Base-by-base conservation (phyloP, 2,888 invertebrate genomes). In the Netelia virgata region DNA sequence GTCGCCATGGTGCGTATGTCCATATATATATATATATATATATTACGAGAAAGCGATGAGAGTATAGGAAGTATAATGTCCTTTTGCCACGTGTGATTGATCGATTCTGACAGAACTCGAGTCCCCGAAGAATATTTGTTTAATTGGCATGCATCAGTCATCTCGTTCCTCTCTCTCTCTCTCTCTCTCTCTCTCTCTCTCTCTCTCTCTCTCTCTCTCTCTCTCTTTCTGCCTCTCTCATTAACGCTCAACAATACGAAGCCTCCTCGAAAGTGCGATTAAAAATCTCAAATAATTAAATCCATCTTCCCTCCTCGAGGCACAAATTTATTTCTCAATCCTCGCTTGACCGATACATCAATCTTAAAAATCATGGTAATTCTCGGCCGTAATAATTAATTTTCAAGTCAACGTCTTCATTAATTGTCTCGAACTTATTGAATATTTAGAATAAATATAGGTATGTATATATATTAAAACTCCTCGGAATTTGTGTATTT, bases 31-130 rank as follows among this genome's bases (percentile, higher is more conserved):
- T 50, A 50, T 18, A 63, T 28, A 63, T 18, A 11, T 18, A 50
- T 53, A 9, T 18, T 23, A 53, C 57, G 75, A 53, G 70, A 11
- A 72, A 72, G 75, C 53, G 59, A 83, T 70, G 75, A 72, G 69
- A 72, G 53, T 66, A 77, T 20, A 28, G 28, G 23, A 76, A 43
- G 68, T 69, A 78, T 50, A 41, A 57, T 53, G 53, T 53, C 72
- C 72, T 77, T 61, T 74, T 81, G 69, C 47, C 77, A 10, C 69
- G 73, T 63, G 69, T 84, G 84, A 84, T 84, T 74, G 81, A 84
- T 84, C 84, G 84, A 78, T 78, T 72, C 70, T 69, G 74, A 81
- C 80, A 76, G 61, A 63, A 43, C 77, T 81, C 18, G 53, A 81
- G 53, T 70, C 23, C 61, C 69, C 74, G 57, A 70, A 70, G 73